Evolutionary conservation across 2,113 vertebrate species (phyloP).

Genomic region (Anser cygnoides): DNA sequence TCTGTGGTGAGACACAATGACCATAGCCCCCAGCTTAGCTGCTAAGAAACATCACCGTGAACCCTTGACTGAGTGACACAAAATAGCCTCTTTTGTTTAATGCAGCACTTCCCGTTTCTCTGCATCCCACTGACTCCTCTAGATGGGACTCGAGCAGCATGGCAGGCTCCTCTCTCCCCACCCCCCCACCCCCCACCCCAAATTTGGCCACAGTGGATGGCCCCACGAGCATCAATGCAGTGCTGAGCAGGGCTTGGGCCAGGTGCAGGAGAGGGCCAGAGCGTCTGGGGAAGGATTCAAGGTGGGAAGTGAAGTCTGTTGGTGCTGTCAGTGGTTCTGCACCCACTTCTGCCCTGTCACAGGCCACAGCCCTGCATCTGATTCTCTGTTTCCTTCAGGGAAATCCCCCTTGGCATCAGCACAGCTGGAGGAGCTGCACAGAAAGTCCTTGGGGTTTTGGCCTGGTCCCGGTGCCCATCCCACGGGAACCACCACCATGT

Average conservation of each 20-base stretch:
- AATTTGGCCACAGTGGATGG: background rate
- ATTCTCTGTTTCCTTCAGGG: background rate
- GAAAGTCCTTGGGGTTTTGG: background rate
- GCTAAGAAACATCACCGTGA: background rate
- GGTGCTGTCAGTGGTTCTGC: background rate
- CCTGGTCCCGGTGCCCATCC: background rate
- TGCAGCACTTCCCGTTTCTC: background rate
- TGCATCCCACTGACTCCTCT: background rate
- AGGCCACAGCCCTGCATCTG: rapidly evolving
- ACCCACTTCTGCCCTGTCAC: background rate
- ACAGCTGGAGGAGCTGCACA: background rate
- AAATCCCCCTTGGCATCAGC: background rate
- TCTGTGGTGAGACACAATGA: background rate
- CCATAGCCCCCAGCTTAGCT: background rate
- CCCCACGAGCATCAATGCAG: background rate
- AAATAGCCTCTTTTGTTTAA: background rate
- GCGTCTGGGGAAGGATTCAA: background rate
- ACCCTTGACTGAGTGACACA: background rate
- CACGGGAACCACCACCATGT: background rate
- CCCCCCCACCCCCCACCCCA: too few relatives aligned
- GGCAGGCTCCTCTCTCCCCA: background rate
- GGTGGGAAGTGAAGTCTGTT: too few relatives aligned
- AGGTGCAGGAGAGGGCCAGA: background rate
- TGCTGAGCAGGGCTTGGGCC: background rate
- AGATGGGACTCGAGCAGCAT: background rate